These are phyloP conservation scores for Puffinus mauretanicus DNA, from an alignment of 2,113 vertebrate species.

Conservation along the genomic window DNA sequence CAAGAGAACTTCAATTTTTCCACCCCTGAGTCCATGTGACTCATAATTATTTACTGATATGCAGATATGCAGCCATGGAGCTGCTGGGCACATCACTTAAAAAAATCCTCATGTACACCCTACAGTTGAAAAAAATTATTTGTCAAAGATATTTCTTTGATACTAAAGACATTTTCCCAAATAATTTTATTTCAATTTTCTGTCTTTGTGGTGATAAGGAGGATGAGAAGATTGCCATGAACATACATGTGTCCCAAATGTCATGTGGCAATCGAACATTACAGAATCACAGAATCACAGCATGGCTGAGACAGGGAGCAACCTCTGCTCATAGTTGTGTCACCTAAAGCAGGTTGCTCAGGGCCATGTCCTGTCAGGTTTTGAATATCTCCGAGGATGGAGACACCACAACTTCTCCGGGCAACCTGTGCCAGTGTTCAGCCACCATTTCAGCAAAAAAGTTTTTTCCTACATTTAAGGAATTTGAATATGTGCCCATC, in stretches of 20 bases:
- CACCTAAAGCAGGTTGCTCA: not conserved
- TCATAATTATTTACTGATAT: not conserved
- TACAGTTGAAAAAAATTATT: not conserved
- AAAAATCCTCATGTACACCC: not conserved
- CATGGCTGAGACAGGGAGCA: not conserved
- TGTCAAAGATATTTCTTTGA: not conserved
- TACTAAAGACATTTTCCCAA: not conserved
- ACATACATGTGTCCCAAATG: not conserved
- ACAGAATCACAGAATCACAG: not conserved
- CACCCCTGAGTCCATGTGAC: not conserved
- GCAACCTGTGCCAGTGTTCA: not conserved
- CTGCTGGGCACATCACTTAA: not conserved
- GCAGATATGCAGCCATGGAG: not conserved
- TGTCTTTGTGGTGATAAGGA: not conserved
- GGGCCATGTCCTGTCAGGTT: not conserved
- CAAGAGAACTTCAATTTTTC: not conserved
- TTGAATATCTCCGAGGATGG: not conserved
- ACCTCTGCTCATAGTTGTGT: not conserved
- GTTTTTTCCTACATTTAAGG: rapidly evolving
- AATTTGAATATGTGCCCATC: not conserved
- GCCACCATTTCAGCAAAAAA: not conserved
- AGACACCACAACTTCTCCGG: not conserved
- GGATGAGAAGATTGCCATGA: not conserved
- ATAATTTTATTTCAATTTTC: not conserved
- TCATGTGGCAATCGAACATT: not conserved